phyloP scores from a whole-genome alignment of 2,797 vertebrate genomes.

The Orientallactaga sibirica region DNA sequence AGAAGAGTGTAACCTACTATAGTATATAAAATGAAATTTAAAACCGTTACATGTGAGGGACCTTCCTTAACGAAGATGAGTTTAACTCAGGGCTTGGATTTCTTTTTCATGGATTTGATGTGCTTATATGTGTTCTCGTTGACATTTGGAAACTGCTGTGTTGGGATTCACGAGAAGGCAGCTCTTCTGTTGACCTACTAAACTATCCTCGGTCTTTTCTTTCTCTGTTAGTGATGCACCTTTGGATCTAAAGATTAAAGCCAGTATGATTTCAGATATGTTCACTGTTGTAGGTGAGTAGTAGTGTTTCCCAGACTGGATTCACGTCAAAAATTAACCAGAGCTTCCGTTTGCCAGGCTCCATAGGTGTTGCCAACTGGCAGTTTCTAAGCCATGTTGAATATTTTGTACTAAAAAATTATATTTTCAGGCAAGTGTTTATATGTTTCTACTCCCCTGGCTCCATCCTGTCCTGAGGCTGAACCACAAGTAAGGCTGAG shows the following conservation, averaged over 20 bases:
- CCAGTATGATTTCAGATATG: slow-evolving; percentile 99
- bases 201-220: slow-evolving; percentile 67
- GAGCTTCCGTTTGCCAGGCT: slow-evolving; percentile 63
- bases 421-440: slow-evolving; percentile 80
- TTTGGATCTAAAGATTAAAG: slow-evolving; percentile 99
- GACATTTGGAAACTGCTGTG: slow-evolving; percentile 52
- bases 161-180: neutral
- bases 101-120: slow-evolving; percentile 43
- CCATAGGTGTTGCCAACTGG: slow-evolving; percentile 70
- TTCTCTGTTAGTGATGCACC: slow-evolving; percentile 93
- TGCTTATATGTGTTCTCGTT: neutral
- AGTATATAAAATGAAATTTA: too few relatives aligned
- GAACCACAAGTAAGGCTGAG: slow-evolving; percentile 79
- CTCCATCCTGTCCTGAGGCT: slow-evolving; percentile 78
- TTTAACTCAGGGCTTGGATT: slow-evolving; percentile 11
- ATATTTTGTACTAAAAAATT: slow-evolving; percentile 79
- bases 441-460: slow-evolving; percentile 72
- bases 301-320: slow-evolving; percentile 77
- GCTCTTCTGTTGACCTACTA: slow-evolving; percentile 33
- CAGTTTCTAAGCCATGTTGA: slow-evolving; percentile 75
- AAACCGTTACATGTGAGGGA: neutral
- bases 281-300: slow-evolving; percentile 99
- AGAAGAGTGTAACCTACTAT: too few relatives aligned
- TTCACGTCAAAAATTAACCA: slow-evolving; percentile 21
- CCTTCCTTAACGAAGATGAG: neutral